Conservation (phyloP, 2,888 invertebrate species). For the Troglohyphantes excavatus region DNA sequence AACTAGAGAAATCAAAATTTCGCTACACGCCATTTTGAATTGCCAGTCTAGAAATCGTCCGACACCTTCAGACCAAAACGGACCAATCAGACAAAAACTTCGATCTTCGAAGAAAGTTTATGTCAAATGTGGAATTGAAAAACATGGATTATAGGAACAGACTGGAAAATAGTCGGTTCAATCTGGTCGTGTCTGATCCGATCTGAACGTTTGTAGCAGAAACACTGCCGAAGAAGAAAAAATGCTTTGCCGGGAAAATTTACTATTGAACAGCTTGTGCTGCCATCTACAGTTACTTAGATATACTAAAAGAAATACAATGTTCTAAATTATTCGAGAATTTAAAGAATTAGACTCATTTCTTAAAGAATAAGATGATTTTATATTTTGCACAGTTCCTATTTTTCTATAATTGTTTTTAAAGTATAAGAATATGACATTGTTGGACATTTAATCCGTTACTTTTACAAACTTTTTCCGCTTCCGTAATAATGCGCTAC, state of each 20-base stretch:
- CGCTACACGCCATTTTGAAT: constrained; percentile 18
- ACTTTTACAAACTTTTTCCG: too few relatives aligned
- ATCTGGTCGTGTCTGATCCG: constrained; percentile 63
- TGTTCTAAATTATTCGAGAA: too few relatives aligned
- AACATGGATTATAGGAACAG: not conserved
- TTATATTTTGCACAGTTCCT: too few relatives aligned
- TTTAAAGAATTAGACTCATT: too few relatives aligned
- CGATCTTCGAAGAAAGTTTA: not conserved
- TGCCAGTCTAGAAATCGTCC: not conserved
- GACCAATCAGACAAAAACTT: not conserved
- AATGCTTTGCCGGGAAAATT: not conserved
- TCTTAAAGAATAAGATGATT: too few relatives aligned
- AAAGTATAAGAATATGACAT: too few relatives aligned
- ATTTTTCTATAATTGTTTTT: too few relatives aligned
- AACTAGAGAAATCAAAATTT: constrained; percentile 49
- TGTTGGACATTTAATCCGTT: too few relatives aligned
- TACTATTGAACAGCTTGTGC: not conserved
- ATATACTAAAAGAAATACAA: not conserved
- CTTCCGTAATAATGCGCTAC: too few relatives aligned
- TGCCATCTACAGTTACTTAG: constrained; percentile 37
- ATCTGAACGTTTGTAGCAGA: constrained; percentile 15
- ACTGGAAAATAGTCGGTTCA: not conserved
- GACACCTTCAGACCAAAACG: constrained; percentile 18
- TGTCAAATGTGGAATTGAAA: too few relatives aligned
- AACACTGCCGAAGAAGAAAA: not conserved